Conservation (phyloP, 2,888 invertebrate genomes). For the Schizotus pectinicornis region DNA sequence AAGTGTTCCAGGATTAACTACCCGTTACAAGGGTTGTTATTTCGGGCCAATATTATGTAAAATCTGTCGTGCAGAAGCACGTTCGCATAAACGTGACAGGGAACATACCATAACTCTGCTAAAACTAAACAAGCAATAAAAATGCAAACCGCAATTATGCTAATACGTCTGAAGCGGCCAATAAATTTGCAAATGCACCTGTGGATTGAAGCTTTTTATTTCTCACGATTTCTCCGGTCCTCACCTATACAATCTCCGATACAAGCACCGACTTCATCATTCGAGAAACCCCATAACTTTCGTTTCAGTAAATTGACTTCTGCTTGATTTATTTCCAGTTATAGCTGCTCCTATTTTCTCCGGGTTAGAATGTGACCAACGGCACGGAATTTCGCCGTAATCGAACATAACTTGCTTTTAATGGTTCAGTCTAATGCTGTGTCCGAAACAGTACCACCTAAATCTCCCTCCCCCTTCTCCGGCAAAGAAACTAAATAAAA, state of each 20-base stretch:
- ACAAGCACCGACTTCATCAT: conserved; percentile 17
- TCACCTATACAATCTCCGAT: background rate
- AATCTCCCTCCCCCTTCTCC: conserved; percentile 15
- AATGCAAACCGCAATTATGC: conserved; percentile 20
- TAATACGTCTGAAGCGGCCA: conserved; percentile 5
- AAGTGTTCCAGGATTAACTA: too few species aligned
- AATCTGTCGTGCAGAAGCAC: conserved; percentile 3
- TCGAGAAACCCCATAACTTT: conserved; percentile 16
- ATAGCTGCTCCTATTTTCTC: background rate
- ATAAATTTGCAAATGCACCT: conserved; percentile 28
- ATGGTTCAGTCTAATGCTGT: conserved; percentile 16
- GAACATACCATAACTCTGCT: conserved; percentile 12
- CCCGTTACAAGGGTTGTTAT: too few species aligned
- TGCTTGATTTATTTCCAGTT: conserved; percentile 20
- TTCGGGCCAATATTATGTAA: too few species aligned
- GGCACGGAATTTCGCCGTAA: background rate
- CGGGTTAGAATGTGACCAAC: conserved; percentile 17
- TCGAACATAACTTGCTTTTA: conserved; percentile 5
- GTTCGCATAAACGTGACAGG: conserved; percentile 4
- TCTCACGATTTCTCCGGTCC: conserved; percentile 1
- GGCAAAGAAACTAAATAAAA: conserved; percentile 28
- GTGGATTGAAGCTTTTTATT: conserved; percentile 19
- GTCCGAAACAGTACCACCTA: conserved; percentile 21
- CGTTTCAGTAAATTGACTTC: conserved; percentile 27
- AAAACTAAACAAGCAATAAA: conserved; percentile 22